Percentiles rank a stretch among this genome's conserved stretches.
Conservation (phyloP, 2,113 vertebrate genomes). For the Panthera tigris region DNA sequence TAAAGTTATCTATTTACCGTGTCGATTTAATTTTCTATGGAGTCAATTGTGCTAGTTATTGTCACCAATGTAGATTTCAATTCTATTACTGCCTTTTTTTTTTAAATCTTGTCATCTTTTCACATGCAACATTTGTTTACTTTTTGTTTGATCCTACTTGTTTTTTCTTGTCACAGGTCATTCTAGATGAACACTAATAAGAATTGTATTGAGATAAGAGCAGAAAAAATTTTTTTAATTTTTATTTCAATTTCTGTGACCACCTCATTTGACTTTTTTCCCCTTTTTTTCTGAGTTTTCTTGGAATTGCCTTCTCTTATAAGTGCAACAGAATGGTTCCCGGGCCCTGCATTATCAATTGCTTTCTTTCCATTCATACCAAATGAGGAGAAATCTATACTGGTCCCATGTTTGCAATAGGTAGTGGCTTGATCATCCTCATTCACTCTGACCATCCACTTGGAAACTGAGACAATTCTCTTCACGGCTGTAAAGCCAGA, state of each 20-base stretch:
- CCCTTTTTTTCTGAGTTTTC: background rate
- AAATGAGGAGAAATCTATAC: background rate
- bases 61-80: slow-evolving; percentile 1
- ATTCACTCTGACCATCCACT: background rate
- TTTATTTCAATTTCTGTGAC: background rate
- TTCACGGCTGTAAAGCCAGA: background rate
- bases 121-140: background rate
- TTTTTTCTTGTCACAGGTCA: background rate
- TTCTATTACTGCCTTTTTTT: background rate
- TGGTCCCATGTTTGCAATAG: background rate
- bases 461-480: background rate
- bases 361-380: slow-evolving; percentile 10
- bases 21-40: background rate
- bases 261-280: background rate
- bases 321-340: slow-evolving; percentile 8
- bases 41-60: slow-evolving; percentile 1
- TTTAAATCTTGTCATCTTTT: background rate
- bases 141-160: background rate
- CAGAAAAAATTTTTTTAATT: background rate
- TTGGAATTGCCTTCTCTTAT: background rate
- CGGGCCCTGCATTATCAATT: background rate
- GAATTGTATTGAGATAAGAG: background rate
- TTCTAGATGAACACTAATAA: slow-evolving; percentile 35
- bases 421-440: background rate
- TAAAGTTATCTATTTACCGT: background rate